phyloP scores from a whole-genome alignment of 2,797 vertebrate species.

The Muscicapa comitata region DNA sequence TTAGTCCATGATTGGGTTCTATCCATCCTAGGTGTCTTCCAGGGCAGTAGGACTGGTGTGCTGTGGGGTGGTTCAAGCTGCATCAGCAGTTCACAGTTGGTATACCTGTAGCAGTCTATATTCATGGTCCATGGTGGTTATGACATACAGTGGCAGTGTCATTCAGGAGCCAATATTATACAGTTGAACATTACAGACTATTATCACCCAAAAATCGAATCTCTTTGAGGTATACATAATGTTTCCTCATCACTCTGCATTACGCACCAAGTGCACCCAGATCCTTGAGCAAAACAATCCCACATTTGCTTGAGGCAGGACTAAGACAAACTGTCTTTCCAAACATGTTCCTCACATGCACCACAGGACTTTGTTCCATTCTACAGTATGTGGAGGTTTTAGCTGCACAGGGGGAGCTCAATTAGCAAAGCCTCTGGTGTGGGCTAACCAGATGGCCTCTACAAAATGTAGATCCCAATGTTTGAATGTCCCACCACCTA shows the following conservation, averaged over 20 bases:
- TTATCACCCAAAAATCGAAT: neutral
- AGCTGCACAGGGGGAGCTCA: neutral
- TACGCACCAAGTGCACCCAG: neutral
- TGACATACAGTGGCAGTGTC: neutral
- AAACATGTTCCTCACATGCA: neutral
- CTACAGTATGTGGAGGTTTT: rapidly evolving
- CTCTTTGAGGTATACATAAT: neutral
- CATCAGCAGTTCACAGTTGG: neutral
- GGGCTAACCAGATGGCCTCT: neutral
- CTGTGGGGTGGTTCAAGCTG: neutral
- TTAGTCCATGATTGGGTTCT: neutral
- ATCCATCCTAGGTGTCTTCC: neutral
- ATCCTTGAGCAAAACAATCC: neutral
- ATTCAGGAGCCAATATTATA: neutral
- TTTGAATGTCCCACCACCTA: neutral
- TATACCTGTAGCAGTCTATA: neutral
- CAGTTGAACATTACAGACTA: neutral
- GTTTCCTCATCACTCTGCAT: neutral
- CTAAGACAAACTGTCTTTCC: neutral
- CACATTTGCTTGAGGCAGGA: neutral
- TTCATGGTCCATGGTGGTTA: neutral
- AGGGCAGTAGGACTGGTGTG: neutral
- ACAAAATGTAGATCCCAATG: neutral
- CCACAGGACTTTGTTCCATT: neutral
- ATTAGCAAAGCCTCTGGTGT: neutral